phyloP scores from a whole-genome alignment of 1,140 invertebrate species.

The Pseudomyrmex dendroicus region DNA sequence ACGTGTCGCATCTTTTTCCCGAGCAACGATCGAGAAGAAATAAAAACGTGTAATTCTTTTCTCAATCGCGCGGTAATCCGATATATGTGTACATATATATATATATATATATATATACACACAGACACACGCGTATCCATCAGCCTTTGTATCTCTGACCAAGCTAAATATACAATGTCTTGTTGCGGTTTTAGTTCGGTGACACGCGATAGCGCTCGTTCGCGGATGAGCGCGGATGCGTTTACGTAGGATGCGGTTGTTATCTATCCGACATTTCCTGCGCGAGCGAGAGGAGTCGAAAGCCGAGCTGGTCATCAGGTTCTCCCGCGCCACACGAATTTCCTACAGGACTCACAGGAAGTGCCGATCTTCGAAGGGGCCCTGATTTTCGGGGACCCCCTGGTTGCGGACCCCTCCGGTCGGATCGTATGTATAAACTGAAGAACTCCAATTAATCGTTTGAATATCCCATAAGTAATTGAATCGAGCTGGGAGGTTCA shows the following conservation, averaged over 20 bases:
- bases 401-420: slow-evolving; percentile 14
- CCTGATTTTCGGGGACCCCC: slow-evolving; percentile 5
- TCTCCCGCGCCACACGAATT: neutral
- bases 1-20: neutral
- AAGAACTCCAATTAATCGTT: slow-evolving; percentile 34
- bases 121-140: neutral
- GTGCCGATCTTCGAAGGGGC: neutral
- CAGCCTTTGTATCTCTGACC: slow-evolving; percentile 19
- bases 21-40: neutral
- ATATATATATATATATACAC: too few species aligned
- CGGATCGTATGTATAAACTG: slow-evolving; percentile 12
- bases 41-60: neutral
- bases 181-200: slow-evolving; percentile 43
- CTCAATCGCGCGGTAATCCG: slow-evolving; percentile 10
- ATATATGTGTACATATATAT: neutral
- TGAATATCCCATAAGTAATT: slow-evolving; percentile 29
- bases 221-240: slow-evolving; percentile 41
- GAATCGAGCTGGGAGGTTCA: slow-evolving; percentile 25
- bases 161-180: slow-evolving; percentile 57
- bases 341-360: slow-evolving; percentile 24
- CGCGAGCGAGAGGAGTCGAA: slow-evolving; percentile 7
- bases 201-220: slow-evolving; percentile 61
- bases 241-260: slow-evolving; percentile 57
- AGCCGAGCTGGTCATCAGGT: neutral
- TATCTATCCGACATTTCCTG: slow-evolving; percentile 64